Base-by-base conservation (phyloP, 2,888 invertebrate species). In the Opisthograptis luteolata region DNA sequence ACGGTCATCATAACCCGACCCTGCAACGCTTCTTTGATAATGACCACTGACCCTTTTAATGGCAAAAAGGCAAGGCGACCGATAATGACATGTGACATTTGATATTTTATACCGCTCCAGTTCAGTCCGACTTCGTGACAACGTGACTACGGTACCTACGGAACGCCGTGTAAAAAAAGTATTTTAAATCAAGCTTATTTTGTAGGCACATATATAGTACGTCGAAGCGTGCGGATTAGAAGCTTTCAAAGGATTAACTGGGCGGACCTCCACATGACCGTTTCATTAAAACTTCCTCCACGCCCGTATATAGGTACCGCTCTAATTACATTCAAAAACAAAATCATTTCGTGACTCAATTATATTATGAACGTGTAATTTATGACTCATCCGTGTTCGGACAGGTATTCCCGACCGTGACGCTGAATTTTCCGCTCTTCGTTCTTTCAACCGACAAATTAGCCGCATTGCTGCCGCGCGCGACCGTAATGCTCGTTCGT, bases 171-270 rank as follows among this genome's bases (percentile, higher is more conserved):
- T 64, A 70, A 3, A 25, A 25, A 68, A 70, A 64, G 70, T 58
- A 62, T 48, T 53, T 67, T 60, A 61, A 19, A 50, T 50, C 63
- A 65, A 58, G 52, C 58, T 59, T 65, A 64, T 70, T 73, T 64
- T 53, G 58, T 67, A 55, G n/a, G n/a, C n/a, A n/a, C n/a, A n/a
- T n/a, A n/a, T n/a, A n/a, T n/a, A 45, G 51, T 64, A 64, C 60
- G 61, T 64, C 69, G 65, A 76, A 77, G 73, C 75, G 71, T 70
- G 67, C 56, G 69, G 74, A 80, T 81, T 78, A 80, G 76, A 68
- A 74, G 81, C 79, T 82, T 80, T 80, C 76, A 79, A 80, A 79
- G 80, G 84, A 83, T 85, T 84, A 81, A 73, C 77, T 73, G 64
- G 68, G 63, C 73, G 67, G 70, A 71, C 76, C 72, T 68, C 68